These are phyloP conservation scores for Tillus elongatus DNA, from an alignment of 2,888 invertebrate genomes.

Conservation along the genomic window DNA sequence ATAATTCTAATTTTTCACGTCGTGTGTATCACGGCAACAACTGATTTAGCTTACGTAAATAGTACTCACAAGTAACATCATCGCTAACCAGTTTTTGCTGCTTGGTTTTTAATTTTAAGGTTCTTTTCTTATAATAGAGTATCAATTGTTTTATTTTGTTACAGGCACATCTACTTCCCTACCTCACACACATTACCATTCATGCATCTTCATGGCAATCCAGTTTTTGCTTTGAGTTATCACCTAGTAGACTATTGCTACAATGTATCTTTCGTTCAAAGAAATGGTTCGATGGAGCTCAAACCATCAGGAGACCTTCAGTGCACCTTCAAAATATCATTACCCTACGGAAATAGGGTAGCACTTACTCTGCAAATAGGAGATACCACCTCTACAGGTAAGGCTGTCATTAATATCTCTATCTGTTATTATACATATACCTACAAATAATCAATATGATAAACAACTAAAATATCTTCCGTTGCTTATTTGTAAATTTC, in stretches of 20 bases:
- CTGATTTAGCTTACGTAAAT: too few species aligned
- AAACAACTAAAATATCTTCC: too few species aligned
- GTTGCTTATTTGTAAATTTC: too few species aligned
- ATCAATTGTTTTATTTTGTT: too few species aligned
- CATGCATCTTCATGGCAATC: slow-evolving; percentile 52
- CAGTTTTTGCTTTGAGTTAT: slow-evolving; percentile 58
- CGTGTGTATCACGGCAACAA: too few species aligned
- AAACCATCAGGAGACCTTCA: slow-evolving; percentile 50
- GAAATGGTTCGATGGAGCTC: slow-evolving; percentile 58
- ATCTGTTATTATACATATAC: too few species aligned
- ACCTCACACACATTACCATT: slow-evolving; percentile 42
- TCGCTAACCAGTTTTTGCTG: too few species aligned
- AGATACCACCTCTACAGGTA: slow-evolving; percentile 32
- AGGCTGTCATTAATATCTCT: background rate
- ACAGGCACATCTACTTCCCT: slow-evolving; percentile 54
- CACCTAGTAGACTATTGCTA: slow-evolving; percentile 64
- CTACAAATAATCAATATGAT: too few species aligned
- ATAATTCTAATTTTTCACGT: too few species aligned
- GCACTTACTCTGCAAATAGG: slow-evolving; percentile 54
- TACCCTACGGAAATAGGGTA: slow-evolving; percentile 62
- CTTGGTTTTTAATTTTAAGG: too few species aligned
- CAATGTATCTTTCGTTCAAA: slow-evolving; percentile 54
- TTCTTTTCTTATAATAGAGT: too few species aligned
- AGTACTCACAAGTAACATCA: too few species aligned
- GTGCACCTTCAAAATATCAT: slow-evolving; percentile 60